phyloP scores from a whole-genome alignment of 1,140 invertebrate genomes.

The Pollicipes pollicipes region DNA sequence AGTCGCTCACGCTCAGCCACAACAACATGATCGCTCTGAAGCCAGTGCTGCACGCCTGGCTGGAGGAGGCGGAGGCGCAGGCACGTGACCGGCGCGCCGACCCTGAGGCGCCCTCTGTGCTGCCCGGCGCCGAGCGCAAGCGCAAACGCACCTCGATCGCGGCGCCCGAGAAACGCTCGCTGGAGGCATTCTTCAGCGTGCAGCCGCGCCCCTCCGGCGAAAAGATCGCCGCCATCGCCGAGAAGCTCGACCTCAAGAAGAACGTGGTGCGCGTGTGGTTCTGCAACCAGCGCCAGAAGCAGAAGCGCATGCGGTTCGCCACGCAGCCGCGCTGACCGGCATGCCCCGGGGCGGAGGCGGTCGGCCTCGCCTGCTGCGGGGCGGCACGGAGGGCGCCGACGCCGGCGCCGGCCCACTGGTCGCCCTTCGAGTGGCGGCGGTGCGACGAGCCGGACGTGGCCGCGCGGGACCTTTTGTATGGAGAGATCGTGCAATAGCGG shows the following conservation, averaged over 20 bases:
- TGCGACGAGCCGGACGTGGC: too few relatives aligned
- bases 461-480: too few relatives aligned
- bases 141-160: conserved; percentile 97
- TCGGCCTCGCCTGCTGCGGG: too few relatives aligned
- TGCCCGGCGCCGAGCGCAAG: conserved; percentile 91
- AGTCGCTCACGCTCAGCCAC: conserved; percentile 91
- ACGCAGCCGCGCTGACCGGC: conserved; percentile 37
- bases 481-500: too few relatives aligned
- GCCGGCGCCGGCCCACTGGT: too few relatives aligned
- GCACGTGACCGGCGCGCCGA: conserved; percentile 77
- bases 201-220: conserved; percentile 95
- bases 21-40: conserved; percentile 99
- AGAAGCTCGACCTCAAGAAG: conserved; percentile 98
- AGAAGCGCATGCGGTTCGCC: conserved; percentile 99
- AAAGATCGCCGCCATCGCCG: conserved; percentile 97
- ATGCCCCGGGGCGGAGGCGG: too few relatives aligned
- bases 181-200: conserved; percentile 96
- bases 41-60: conserved; percentile 95
- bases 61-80: conserved; percentile 92
- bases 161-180: conserved; percentile 90
- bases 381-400: too few relatives aligned
- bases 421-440: too few relatives aligned
- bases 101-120: conserved; percentile 72
- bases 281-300: conserved; percentile 98
- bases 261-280: conserved; percentile 99